Conservation (phyloP, 1,140 invertebrate genomes). For the Hydropsyche tenuis region DNA sequence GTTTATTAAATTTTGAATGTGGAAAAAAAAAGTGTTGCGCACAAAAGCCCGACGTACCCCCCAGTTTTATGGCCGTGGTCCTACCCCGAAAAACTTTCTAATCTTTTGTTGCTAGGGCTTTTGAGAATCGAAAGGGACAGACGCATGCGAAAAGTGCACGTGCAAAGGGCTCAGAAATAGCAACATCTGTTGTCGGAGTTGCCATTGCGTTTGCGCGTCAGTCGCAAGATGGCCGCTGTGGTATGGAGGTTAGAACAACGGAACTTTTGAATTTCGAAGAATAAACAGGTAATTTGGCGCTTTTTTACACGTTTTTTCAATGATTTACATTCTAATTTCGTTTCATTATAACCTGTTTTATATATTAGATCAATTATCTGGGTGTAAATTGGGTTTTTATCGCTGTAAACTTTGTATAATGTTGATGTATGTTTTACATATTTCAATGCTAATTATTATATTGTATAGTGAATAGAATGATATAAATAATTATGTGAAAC, state of each 20-base stretch:
- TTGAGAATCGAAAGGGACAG: slow-evolving; percentile 24
- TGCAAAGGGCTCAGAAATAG: slow-evolving; percentile 27
- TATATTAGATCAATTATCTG: too few species aligned
- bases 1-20: slow-evolving; percentile 7
- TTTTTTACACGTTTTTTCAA: too few species aligned
- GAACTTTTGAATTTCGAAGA: slow-evolving; percentile 20
- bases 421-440: too few species aligned
- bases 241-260: slow-evolving; percentile 41
- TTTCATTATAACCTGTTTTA: too few species aligned
- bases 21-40: not conserved
- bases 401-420: too few species aligned
- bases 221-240: slow-evolving; percentile 47
- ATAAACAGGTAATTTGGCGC: not conserved
- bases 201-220: slow-evolving; percentile 46
- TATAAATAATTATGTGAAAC: not conserved
- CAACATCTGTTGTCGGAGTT: slow-evolving; percentile 29
- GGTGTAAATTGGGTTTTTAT: too few species aligned
- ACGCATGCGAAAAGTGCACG: slow-evolving; percentile 1
- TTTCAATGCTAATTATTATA: too few species aligned
- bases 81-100: slow-evolving; percentile 49
- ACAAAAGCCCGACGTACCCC: slow-evolving; percentile 14
- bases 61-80: slow-evolving; percentile 30
- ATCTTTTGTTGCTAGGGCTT: slow-evolving; percentile 41
- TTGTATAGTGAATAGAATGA: too few species aligned
- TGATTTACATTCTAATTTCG: too few species aligned